These are phyloP conservation scores for Melanotaenia pygmaea DNA, from an alignment of 2,797 vertebrate species.

Conservation along the genomic window DNA sequence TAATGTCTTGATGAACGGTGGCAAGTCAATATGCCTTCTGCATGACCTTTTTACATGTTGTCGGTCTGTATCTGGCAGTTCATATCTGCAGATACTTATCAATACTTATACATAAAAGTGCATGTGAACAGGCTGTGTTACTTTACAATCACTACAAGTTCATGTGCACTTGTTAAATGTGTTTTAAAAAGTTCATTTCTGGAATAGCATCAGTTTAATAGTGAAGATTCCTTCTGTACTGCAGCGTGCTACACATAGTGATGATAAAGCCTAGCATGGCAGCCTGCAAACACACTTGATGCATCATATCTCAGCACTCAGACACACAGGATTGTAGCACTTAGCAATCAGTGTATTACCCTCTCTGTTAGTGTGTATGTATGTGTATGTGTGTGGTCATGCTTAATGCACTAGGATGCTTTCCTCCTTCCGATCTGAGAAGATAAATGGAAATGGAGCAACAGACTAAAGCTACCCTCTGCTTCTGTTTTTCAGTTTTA, in stretches of 20 bases:
- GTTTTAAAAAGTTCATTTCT: background rate
- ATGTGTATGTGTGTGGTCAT: conserved; percentile 46
- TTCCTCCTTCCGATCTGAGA: conserved; percentile 57
- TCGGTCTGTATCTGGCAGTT: background rate
- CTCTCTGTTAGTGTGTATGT: conserved; percentile 33
- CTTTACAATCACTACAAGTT: too few relatives aligned
- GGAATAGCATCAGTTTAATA: background rate
- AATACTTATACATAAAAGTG: background rate
- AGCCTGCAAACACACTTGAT: conserved; percentile 42
- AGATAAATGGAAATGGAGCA: conserved; percentile 69
- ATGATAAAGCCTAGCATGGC: conserved; percentile 8
- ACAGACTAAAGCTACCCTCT: conserved; percentile 39
- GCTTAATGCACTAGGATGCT: conserved; percentile 67
- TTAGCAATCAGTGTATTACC: conserved; percentile 59
- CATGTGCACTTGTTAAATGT: too few relatives aligned
- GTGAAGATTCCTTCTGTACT: too few relatives aligned
- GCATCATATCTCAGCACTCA: conserved; percentile 59
- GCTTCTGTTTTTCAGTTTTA: too few relatives aligned
- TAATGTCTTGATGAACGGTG: background rate
- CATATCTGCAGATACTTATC: background rate
- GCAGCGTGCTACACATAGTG: background rate
- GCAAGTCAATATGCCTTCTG: too few relatives aligned
- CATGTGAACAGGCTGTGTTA: too few relatives aligned
- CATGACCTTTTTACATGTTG: background rate
- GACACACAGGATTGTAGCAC: conserved; percentile 47